phyloP scores from a whole-genome alignment of 2,113 vertebrate species.

The Pollimyrus isidori region DNA sequence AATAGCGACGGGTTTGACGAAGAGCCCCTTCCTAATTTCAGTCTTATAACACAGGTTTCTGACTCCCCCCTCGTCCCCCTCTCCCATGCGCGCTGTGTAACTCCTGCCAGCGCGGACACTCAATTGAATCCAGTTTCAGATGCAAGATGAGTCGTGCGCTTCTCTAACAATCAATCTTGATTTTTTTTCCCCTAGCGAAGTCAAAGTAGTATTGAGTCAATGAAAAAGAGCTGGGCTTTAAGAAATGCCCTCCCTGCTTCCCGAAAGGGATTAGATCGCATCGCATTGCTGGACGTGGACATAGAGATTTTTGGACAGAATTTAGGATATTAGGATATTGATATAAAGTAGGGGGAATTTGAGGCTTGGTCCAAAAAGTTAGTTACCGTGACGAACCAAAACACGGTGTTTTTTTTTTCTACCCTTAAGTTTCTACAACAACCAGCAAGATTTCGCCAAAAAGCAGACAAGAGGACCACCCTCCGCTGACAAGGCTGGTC shows the following conservation, averaged over 20 bases:
- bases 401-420: constrained; percentile 47
- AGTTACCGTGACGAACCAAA: constrained; percentile 28
- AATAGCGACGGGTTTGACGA: not conserved
- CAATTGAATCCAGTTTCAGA: not conserved
- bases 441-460: constrained; percentile 75
- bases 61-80: constrained; percentile 18
- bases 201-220: not conserved
- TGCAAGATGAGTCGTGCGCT: not conserved
- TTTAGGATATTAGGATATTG: not conserved
- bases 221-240: constrained; percentile 50
- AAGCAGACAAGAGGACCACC: constrained; percentile 86
- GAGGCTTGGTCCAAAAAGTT: constrained; percentile 16
- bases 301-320: not conserved
- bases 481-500: constrained; percentile 78
- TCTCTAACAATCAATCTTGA: not conserved
- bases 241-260: constrained; percentile 52
- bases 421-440: constrained; percentile 58
- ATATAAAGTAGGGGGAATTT: not conserved
- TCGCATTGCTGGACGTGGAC: constrained; percentile 21
- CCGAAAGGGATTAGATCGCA: constrained; percentile 7
- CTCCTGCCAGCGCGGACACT: not conserved
- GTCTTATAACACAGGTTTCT: not conserved
- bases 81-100: not conserved
- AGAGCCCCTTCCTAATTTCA: constrained; percentile 1
- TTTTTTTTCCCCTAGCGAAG: not conserved